A percentile compares a stretch with the other conserved stretches of the same genome.
phyloP scores from a whole-genome alignment of 2,797 vertebrate species.

The Poeciliopsis turneri region DNA sequence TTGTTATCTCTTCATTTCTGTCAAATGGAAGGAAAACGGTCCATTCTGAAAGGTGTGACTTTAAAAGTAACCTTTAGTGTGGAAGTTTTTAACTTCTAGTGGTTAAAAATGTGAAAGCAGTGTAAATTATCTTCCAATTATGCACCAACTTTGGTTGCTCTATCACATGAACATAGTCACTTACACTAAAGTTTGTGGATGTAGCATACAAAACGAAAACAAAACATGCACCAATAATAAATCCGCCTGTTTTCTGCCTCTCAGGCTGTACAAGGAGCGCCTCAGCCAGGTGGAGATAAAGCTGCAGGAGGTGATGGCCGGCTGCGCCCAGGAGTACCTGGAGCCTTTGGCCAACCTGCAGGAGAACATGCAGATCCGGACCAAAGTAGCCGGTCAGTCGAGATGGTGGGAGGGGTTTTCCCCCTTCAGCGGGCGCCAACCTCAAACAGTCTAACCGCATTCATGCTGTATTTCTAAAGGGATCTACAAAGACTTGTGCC shows the following conservation, averaged over 20 bases:
- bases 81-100: background rate
- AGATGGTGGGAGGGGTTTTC: background rate
- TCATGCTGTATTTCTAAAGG: conserved; percentile 53
- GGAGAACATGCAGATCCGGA: conserved; percentile 99
- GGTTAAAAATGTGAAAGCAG: background rate
- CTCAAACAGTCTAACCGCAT: background rate
- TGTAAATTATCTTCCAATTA: background rate
- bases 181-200: background rate
- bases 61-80: background rate
- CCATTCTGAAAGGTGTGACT: background rate
- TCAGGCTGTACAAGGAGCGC: conserved; percentile 95
- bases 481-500: conserved; percentile 90
- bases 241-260: background rate
- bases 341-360: conserved; percentile 97
- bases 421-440: background rate
- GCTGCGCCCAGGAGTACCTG: conserved; percentile 96
- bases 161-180: background rate
- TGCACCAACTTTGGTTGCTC: background rate
- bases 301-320: conserved; percentile 96
- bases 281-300: conserved; percentile 98
- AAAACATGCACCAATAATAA: background rate
- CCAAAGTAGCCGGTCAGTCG: conserved; percentile 94
- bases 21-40: background rate
- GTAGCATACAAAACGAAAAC: background rate
- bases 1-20: background rate